Conservation (phyloP, 2,888 invertebrate species). For the Chorisops tibialis region DNA sequence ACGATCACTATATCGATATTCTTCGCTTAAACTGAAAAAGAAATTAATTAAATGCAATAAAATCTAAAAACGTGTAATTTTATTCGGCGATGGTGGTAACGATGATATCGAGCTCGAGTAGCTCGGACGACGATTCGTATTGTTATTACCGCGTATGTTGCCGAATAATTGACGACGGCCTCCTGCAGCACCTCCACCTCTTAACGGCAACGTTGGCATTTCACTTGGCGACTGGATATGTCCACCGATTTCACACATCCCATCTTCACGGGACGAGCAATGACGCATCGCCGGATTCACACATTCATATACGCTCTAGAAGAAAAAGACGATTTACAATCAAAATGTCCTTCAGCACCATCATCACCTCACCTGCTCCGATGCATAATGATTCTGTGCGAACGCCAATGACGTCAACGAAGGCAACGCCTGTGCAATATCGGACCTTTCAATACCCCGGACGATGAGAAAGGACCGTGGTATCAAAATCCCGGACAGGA, state of each 20-base stretch:
- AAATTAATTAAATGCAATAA: background rate
- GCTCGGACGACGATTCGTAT: slow-evolving; percentile 42
- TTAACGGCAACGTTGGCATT: slow-evolving; percentile 50
- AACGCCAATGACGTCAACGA: slow-evolving; percentile 52
- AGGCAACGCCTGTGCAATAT: slow-evolving; percentile 57
- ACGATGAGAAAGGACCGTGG: slow-evolving; percentile 68
- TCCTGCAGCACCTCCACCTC: slow-evolving; percentile 40
- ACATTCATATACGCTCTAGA: slow-evolving; percentile 58
- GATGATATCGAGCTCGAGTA: slow-evolving; percentile 47
- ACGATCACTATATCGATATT: too few relatives aligned
- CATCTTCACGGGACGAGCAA: slow-evolving; percentile 46
- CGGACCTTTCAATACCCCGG: slow-evolving; percentile 60
- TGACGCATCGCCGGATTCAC: slow-evolving; percentile 56
- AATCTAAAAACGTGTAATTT: slow-evolving; percentile 49
- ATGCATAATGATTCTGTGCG: slow-evolving; percentile 53
- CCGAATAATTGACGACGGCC: slow-evolving; percentile 49
- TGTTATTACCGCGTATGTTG: slow-evolving; percentile 47
- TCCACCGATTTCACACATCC: slow-evolving; percentile 36
- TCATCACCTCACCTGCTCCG: slow-evolving; percentile 46
- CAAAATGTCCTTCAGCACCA: slow-evolving; percentile 4
- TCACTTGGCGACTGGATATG: slow-evolving; percentile 48
- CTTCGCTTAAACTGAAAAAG: background rate
- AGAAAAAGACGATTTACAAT: background rate
- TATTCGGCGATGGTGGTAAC: slow-evolving; percentile 46
- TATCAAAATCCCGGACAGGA: slow-evolving; percentile 63